These are phyloP conservation scores for Picathartes gymnocephalus DNA, from an alignment of 2,113 vertebrate genomes.

Conservation along the genomic window DNA sequence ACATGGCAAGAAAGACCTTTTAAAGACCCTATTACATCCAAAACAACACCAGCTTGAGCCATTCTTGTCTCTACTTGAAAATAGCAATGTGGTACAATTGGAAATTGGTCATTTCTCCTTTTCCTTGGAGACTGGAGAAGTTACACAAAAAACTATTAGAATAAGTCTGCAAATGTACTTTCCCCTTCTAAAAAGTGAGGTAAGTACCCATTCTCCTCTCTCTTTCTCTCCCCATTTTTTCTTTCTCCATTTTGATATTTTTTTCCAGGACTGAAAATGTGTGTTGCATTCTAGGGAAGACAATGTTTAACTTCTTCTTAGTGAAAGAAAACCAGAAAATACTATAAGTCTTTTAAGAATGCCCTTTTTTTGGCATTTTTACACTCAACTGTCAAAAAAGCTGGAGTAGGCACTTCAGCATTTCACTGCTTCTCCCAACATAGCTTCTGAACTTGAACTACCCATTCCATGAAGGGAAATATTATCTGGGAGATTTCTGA, in stretches of 20 bases:
- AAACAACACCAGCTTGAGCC: background rate
- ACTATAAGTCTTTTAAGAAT: background rate
- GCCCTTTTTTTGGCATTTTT: background rate
- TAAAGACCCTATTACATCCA: background rate
- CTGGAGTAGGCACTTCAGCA: background rate
- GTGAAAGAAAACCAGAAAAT: background rate
- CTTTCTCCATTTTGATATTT: background rate
- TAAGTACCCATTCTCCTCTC: background rate
- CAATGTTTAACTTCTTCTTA: background rate
- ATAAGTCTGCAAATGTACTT: background rate
- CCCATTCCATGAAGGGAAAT: background rate
- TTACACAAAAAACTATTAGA: background rate
- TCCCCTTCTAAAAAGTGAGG: background rate
- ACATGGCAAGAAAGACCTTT: background rate
- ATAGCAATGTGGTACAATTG: background rate
- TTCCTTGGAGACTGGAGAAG: background rate
- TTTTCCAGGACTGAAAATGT: background rate
- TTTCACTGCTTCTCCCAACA: background rate
- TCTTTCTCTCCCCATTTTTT: rapidly evolving
- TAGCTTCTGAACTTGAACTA: background rate
- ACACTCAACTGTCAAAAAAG: background rate
- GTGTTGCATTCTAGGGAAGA: background rate
- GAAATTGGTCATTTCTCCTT: background rate
- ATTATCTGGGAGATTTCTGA: background rate
- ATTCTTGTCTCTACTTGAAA: background rate